These are phyloP conservation scores for Tringa solitaria DNA, from an alignment of 2,113 vertebrate species.

Conservation along the genomic window DNA sequence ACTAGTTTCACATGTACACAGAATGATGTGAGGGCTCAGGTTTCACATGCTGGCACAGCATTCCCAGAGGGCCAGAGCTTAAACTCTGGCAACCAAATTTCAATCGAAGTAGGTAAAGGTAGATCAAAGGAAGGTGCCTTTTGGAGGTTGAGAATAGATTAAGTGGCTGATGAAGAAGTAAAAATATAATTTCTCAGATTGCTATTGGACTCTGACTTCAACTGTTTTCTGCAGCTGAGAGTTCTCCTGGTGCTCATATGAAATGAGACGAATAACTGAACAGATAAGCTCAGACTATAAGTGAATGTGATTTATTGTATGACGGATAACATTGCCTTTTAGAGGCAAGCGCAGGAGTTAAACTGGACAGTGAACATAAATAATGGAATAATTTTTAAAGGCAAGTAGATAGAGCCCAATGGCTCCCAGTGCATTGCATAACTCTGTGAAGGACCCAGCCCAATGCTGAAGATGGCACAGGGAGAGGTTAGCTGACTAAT, in stretches of 20 bases:
- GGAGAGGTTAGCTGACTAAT: neutral
- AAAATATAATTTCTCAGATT: neutral
- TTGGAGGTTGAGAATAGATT: neutral
- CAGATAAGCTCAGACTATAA: neutral
- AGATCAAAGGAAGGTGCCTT: neutral
- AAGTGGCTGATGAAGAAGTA: neutral
- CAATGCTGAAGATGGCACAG: neutral
- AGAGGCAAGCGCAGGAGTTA: neutral
- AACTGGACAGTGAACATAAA: neutral
- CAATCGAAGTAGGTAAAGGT: neutral
- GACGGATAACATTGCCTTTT: neutral
- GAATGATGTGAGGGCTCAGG: neutral
- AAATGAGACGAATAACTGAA: neutral
- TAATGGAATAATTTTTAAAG: neutral
- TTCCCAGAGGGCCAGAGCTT: neutral
- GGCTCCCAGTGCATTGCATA: neutral
- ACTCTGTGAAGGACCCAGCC: neutral
- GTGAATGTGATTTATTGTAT: neutral
- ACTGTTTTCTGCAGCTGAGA: neutral
- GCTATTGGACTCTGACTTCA: neutral
- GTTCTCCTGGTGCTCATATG: neutral
- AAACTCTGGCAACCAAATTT: neutral
- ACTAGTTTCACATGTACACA: neutral
- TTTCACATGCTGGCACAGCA: neutral
- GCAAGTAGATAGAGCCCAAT: neutral